phyloP scores from a whole-genome alignment of 1,140 invertebrate genomes.

The Apis mellifera region DNA sequence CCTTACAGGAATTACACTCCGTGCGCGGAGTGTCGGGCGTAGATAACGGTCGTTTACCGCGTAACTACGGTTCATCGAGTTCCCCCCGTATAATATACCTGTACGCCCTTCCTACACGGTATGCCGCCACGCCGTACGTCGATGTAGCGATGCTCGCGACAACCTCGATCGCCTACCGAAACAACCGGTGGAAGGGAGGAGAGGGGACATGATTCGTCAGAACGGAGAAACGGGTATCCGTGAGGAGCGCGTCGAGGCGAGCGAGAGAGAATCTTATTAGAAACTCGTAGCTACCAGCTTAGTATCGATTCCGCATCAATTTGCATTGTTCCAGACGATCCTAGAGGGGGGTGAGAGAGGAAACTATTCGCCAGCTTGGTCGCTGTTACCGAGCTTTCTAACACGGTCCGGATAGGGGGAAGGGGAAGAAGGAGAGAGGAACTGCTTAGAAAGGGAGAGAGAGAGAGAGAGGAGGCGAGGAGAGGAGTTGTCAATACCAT shows the following conservation, averaged over 20 bases:
- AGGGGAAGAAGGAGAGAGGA: not conserved
- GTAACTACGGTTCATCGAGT: not conserved
- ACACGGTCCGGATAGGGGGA: not conserved
- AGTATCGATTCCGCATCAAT: conserved; percentile 73
- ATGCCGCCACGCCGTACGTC: too few species aligned
- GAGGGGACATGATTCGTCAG: not conserved
- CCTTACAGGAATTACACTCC: not conserved
- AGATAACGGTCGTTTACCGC: not conserved
- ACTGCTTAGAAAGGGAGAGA: not conserved
- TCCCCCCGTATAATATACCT: too few species aligned
- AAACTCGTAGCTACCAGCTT: conserved; percentile 66
- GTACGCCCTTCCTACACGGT: too few species aligned
- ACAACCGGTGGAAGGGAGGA: too few species aligned
- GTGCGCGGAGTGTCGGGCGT: not conserved
- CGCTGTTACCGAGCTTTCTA: conserved; percentile 51
- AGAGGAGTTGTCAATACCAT: conserved; percentile 61
- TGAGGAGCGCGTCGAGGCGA: conserved; percentile 19
- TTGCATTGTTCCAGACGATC: conserved; percentile 69
- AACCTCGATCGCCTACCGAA: too few species aligned
- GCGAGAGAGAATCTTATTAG: conserved; percentile 69
- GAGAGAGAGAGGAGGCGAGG: not conserved
- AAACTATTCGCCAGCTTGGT: conserved; percentile 66
- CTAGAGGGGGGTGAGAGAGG: conserved; percentile 12
- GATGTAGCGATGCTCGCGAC: too few species aligned
- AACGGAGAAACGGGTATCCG: not conserved